Base-by-base conservation (phyloP, 2,797 vertebrate species). In the Neostethus bicornis region DNA sequence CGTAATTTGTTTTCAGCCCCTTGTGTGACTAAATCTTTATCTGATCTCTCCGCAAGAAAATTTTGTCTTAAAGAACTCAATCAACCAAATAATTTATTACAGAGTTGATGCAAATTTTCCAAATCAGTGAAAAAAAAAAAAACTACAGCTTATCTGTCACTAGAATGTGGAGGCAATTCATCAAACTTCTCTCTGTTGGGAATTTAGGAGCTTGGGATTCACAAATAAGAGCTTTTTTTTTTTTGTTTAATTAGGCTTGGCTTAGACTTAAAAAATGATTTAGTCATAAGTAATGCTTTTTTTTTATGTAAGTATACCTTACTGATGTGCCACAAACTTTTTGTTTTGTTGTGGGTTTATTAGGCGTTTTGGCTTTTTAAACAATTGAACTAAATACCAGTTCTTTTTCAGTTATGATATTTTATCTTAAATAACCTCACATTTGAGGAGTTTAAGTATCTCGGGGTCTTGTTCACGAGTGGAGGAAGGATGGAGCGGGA, bases 41-140 rank as follows among this genome's bases (percentile, higher is more conserved):
- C 80, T 72, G 47, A 75, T 67, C 72, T 68, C 51, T 44, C 59
- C 81, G 73, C 46, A 16, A 61, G 60, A 68, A 77, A 75, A 79
- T 75, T 72, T 64, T 66, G 80, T 67, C 84, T 77, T 81, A 77
- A 81, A 82, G 76, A 85, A 80, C 75, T 85, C 69, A 90, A 90
- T 91, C 80, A 83, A 89, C 87, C 89, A 89, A 92, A 91, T 81
- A 87, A 92, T 92, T 93, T 91, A 91, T 85, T 73, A 77, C 75
- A 75, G 69, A 79, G 76, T 82, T 73, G 61, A 76, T 80, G 78
- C 72, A 71, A 72, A 68, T 73, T 68, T 71, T 51, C 65, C 39
- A 72, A 7, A 5, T 8, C 37, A 1, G 37, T 37, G 2, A 26
- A 20, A 20, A 76, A 83, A 81, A 70, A 20, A 76, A 83, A 84